Percentiles rank a stretch among this genome's conserved stretches.
These are phyloP conservation scores for Pao palembangensis DNA, from an alignment of 2,113 vertebrate species.

Conservation along the genomic window DNA sequence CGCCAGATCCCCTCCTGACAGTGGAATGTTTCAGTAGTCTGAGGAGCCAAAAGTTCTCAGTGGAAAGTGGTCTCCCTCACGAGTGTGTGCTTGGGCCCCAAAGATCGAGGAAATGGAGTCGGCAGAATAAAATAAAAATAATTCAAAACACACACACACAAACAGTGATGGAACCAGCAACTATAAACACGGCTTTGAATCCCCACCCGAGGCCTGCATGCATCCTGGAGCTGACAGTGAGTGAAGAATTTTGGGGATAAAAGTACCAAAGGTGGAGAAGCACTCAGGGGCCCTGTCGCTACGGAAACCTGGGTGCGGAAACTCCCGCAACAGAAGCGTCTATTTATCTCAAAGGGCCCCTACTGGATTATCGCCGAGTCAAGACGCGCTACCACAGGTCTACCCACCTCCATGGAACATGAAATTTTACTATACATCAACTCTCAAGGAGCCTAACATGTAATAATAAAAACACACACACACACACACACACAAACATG, in stretches of 20 bases:
- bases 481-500: conserved; percentile 15
- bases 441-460: conserved; percentile 54
- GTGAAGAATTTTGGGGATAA: conserved; percentile 25
- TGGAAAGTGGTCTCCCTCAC: conserved; percentile 43
- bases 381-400: conserved; percentile 50
- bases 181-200: conserved; percentile 55
- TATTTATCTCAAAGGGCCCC: conserved; percentile 23
- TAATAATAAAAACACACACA: conserved; percentile 42
- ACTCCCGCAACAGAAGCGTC: conserved; percentile 15
- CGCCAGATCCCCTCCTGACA: conserved; percentile 53
- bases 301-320: conserved; percentile 29
- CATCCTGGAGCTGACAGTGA: conserved; percentile 37
- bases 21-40: conserved; percentile 79
- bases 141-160: conserved; percentile 8
- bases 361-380: conserved; percentile 39
- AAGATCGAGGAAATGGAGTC: conserved; percentile 34
- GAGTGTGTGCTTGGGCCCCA: conserved; percentile 51
- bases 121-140: conserved; percentile 33
- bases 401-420: conserved; percentile 53
- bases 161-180: conserved; percentile 49
- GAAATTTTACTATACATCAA: conserved; percentile 61
- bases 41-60: conserved; percentile 44
- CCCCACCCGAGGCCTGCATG: conserved; percentile 41
- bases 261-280: conserved; percentile 48
- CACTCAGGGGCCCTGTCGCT: conserved; percentile 22